Evolutionary conservation across 2,797 vertebrate species (phyloP), one percentile per base, ranked within the genome.

Genomic region (Helostoma temminkii): DNA sequence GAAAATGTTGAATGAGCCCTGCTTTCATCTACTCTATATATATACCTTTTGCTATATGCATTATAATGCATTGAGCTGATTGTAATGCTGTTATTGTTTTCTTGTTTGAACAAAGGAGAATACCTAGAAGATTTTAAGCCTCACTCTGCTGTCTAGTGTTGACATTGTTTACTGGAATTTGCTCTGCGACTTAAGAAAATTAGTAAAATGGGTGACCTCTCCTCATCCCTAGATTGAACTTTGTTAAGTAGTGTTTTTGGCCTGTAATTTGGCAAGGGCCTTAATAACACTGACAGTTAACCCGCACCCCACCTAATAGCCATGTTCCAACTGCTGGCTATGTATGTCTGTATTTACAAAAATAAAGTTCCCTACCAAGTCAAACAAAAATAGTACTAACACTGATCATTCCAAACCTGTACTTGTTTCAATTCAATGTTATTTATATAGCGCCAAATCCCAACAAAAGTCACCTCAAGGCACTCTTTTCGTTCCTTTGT

Each of bases 251-350:
- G 57, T 71, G 71, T 82, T 62, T 63, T 78, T 62, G 77, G 89
- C 78, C 86, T 92, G 86, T 93, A 91, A 93, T 93, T 94, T 93
- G 46, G 73, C 74, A 70, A 87, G 78, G 67, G 75, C 82, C 48
- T 50, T 85, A 86, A 91, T 93, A 88, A 89, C 71, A 68, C 67
- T 65, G 39, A 66, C 80, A 59, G 55, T 79, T 88, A 66, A 9
- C 47, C 39, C 28, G 32, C 9, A 39, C 18, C 10, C 43, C 25
- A 1, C 60, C 60, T 55, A 50, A 36, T 65, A 10, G 22, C 21
- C 55, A n/a, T 3, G 34, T 64, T 78, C 18, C 52, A 49, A 46
- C 36, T 39, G 49, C 52, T 14, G 16, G 45, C 34, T 42, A 1
- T 25, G 16, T 48, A 69, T n/a, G n/a, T n/a, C n/a, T n/a, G n/a